Evolutionary conservation across 2,797 vertebrate genomes (phyloP).

Genomic region (Australoheros facetus): DNA sequence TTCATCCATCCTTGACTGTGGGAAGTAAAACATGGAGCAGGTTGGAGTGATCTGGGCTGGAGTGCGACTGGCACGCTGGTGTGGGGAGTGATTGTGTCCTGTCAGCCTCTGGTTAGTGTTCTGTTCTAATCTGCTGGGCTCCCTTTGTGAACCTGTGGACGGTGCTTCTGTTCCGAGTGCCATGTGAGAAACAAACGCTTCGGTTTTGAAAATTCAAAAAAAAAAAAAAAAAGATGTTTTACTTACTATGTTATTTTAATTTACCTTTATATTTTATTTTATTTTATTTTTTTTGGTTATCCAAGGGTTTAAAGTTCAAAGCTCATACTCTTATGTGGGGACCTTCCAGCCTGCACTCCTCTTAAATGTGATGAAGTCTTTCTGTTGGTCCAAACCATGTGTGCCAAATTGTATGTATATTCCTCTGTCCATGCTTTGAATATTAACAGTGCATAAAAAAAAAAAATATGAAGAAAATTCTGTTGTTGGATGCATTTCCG

Average conservation of each 20-base stretch:
- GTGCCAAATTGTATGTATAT: slow-evolving; percentile 85
- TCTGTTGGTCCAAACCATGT: slow-evolving; percentile 81
- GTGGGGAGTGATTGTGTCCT: slow-evolving; percentile 81
- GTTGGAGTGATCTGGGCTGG: slow-evolving; percentile 54
- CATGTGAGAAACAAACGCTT: slow-evolving; percentile 82
- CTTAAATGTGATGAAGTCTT: slow-evolving; percentile 78
- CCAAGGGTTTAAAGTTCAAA: slow-evolving; percentile 83
- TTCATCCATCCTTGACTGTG: slow-evolving; percentile 57
- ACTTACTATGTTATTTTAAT: slow-evolving; percentile 76
- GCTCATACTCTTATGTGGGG: slow-evolving; percentile 72
- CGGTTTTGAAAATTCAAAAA: slow-evolving; percentile 45
- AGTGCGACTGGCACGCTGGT: slow-evolving; percentile 70
- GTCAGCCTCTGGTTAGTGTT: slow-evolving; percentile 79
- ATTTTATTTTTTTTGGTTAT: slow-evolving; percentile 64
- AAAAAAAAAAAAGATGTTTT: slow-evolving; percentile 68
- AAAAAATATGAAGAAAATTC: slow-evolving; percentile 67
- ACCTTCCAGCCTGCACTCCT: slow-evolving; percentile 75
- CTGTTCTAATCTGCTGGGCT: slow-evolving; percentile 81
- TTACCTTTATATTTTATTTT: slow-evolving; percentile 70
- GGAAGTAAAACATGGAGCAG: slow-evolving; percentile 53
- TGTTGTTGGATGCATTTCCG: slow-evolving; percentile 75
- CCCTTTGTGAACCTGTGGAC: slow-evolving; percentile 83
- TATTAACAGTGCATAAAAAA: slow-evolving; percentile 80
- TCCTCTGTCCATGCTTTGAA: slow-evolving; percentile 82
- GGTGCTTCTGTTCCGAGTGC: slow-evolving; percentile 81